These are phyloP conservation scores for Zoanthus sociatus DNA, from an alignment of 92 coral and sea anemone genomes.

Conservation along the genomic window DNA sequence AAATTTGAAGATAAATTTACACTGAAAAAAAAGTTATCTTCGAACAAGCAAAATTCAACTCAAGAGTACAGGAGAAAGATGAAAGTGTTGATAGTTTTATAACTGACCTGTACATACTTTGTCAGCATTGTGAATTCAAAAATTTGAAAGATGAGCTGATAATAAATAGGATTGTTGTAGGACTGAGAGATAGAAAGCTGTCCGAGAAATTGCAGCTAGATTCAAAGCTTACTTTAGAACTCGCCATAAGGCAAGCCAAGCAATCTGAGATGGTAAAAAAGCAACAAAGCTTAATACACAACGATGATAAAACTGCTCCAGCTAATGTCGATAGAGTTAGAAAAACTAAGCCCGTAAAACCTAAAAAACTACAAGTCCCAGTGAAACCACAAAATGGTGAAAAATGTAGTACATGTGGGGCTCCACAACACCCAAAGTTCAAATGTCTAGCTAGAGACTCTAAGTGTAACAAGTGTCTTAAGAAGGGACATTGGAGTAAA, in stretches of 20 bases:
- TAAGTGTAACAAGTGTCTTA: too few species aligned
- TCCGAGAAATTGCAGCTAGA: neutral
- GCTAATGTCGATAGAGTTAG: neutral
- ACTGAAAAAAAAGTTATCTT: neutral
- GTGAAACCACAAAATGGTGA: too few species aligned
- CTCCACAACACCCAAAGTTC: too few species aligned
- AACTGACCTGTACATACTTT: conserved; percentile 8
- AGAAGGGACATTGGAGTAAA: too few species aligned
- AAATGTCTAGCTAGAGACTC: too few species aligned
- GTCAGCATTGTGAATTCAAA: conserved; percentile 30
- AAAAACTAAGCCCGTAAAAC: too few species aligned
- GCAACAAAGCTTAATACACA: conserved; percentile 15
- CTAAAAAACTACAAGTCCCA: too few species aligned
- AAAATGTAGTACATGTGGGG: too few species aligned
- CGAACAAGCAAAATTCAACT: conserved; percentile 42
- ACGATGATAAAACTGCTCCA: too few species aligned
- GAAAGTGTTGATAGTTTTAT: conserved; percentile 47
- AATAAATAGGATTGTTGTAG: conserved; percentile 38
- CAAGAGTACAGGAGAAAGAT: conserved; percentile 36
- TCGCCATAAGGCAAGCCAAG: neutral
- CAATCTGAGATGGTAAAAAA: neutral
- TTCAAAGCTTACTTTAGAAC: neutral
- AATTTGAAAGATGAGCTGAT: conserved; percentile 39
- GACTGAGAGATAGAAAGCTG: neutral
- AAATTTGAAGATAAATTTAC: neutral